Conservation (phyloP, 2,888 invertebrate species). For the Tyria jacobaeae region DNA sequence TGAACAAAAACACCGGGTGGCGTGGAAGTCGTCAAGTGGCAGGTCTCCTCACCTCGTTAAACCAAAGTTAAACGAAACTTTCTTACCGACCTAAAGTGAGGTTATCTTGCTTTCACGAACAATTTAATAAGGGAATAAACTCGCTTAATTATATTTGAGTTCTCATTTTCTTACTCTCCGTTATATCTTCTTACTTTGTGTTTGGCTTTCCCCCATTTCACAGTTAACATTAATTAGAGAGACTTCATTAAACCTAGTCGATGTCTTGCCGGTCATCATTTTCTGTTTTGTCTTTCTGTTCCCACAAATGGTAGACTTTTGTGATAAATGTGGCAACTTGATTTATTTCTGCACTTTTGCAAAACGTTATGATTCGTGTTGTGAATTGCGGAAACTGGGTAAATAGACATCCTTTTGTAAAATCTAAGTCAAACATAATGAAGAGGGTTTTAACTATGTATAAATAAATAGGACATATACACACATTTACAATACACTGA, state of each 20-base stretch:
- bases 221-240: slow-evolving; percentile 50
- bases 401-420: too few relatives aligned
- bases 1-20: slow-evolving; percentile 50
- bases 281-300: slow-evolving; percentile 40
- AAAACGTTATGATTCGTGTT: slow-evolving; percentile 4
- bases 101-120: slow-evolving; percentile 81
- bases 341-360: slow-evolving; percentile 21
- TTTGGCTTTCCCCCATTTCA: slow-evolving; percentile 45
- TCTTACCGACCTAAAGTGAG: slow-evolving; percentile 58
- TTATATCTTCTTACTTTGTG: slow-evolving; percentile 51
- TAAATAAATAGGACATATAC: too few relatives aligned
- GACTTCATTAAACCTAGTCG: slow-evolving; percentile 49
- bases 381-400: too few relatives aligned
- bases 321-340: slow-evolving; percentile 28
- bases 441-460: too few relatives aligned
- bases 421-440: too few relatives aligned
- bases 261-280: slow-evolving; percentile 43
- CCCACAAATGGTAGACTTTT: slow-evolving; percentile 34
- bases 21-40: slow-evolving; percentile 47
- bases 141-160: slow-evolving; percentile 72
- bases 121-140: slow-evolving; percentile 83
- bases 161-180: slow-evolving; percentile 61
- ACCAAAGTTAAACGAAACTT: slow-evolving; percentile 60
- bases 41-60: slow-evolving; percentile 60
- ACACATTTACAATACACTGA: too few relatives aligned